Conservation (phyloP, 2,113 vertebrate genomes). For the Mirounga angustirostris region DNA sequence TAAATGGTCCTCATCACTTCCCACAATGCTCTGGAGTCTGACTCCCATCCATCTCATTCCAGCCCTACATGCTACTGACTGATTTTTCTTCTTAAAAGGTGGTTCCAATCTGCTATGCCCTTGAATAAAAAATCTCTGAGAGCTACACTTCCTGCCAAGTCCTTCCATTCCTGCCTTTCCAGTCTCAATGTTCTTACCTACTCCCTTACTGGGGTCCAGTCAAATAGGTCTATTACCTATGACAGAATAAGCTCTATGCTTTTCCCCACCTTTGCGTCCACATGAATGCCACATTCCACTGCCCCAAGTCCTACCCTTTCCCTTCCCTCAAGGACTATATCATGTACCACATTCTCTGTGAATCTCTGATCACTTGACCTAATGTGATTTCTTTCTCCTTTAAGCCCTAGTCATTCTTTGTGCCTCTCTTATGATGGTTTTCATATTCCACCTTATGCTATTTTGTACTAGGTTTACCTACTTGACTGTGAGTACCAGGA, state of each 20-base stretch:
- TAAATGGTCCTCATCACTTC: not conserved
- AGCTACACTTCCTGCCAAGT: not conserved
- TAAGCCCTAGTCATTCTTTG: not conserved
- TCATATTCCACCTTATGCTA: not conserved
- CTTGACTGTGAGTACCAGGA: not conserved
- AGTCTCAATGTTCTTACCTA: not conserved
- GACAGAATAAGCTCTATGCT: not conserved
- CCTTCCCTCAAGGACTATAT: not conserved
- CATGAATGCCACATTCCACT: not conserved
- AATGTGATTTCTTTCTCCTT: not conserved
- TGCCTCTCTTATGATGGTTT: not conserved
- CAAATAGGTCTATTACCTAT: not conserved
- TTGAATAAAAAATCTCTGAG: not conserved
- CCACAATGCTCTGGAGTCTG: not conserved
- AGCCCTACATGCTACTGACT: not conserved
- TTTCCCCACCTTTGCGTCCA: not conserved
- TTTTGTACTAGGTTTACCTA: not conserved
- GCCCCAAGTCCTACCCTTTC: not conserved
- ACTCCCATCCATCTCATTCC: not conserved
- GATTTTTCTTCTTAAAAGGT: not conserved
- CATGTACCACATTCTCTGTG: not conserved
- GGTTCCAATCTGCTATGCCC: not conserved
- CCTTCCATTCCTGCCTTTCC: not conserved
- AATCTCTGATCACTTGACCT: not conserved
- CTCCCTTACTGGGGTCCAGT: not conserved